Evolutionary conservation across 92 coral and sea anemone genomes (phyloP), one percentile per base, ranked within the genome.

Genomic region (Zoanthus solanderi): DNA sequence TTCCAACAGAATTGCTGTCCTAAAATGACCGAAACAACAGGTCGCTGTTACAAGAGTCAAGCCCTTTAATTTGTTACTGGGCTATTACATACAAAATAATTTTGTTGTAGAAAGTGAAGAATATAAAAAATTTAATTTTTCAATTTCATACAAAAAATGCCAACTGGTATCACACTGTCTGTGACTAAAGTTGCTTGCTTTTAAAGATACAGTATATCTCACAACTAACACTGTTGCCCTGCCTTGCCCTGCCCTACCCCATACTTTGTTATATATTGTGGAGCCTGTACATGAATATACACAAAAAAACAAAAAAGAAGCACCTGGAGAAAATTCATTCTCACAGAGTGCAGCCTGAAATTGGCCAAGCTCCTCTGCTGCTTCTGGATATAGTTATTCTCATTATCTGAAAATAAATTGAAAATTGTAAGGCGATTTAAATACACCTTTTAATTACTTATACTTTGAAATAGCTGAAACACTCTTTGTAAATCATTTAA

Each of bases 301-400:
- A 60, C 8, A 60, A n/a, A 14, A 60, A 60, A 60, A 18, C 16
- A 14, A 60, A 18, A 60, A 60, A 60, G 67, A 60, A 60, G 67
- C 67, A 60, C 67, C 67, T 60, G 67, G 67, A 60, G 67, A 60
- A 60, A 60, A 60, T 60, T 60, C 30, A 60, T 60, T 60, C 67
- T 60, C 67, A 60, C 67, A 60, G 67, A 60, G 67, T 60, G 29
- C 67, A 60, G 67, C 67, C 67, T 60, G 28, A 60, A 60, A 60
- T 60, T 5, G 67, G 67, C 67, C 23, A 15, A 60, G 67, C 67
- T 60, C 67, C 30, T 60, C 67, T 14, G 67, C 67, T 60, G 67
- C 67, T 60, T 60, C 67, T 60, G 18, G 67, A 60, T 60, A 47
- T 47, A n/a, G 16, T 60, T 17, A 60, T 23, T 60, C 67, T 0